These are phyloP conservation scores for Listrodromus nycthemerus DNA, from an alignment of 2,888 invertebrate genomes.

Conservation along the genomic window DNA sequence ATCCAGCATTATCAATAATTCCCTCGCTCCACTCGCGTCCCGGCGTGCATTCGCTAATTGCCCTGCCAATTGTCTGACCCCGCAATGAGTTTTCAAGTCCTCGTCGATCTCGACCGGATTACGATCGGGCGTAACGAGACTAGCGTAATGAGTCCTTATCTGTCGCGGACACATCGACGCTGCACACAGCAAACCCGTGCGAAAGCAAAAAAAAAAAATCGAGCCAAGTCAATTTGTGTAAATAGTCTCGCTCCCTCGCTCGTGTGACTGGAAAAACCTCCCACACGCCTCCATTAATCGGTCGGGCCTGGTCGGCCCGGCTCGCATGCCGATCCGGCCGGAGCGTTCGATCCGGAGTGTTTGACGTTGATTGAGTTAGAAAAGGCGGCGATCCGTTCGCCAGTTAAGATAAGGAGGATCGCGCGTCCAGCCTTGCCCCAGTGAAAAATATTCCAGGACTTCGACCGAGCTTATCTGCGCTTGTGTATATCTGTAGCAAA, in stretches of 20 bases:
- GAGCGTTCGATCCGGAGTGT: constrained; percentile 55
- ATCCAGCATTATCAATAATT: neutral
- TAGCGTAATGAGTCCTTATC: constrained; percentile 25
- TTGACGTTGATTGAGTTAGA: constrained; percentile 74
- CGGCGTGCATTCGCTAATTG: constrained; percentile 17
- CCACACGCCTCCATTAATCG: neutral
- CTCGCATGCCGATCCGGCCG: neutral
- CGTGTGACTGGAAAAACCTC: neutral
- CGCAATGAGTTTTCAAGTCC: constrained; percentile 40
- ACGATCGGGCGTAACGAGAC: neutral
- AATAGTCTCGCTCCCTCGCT: neutral
- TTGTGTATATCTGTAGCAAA: constrained; percentile 14
- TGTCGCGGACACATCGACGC: neutral
- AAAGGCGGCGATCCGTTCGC: constrained; percentile 64
- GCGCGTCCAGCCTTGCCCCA: constrained; percentile 6
- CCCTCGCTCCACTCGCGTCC: constrained; percentile 6
- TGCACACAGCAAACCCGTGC: neutral
- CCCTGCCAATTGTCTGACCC: neutral
- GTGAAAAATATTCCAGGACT: neutral
- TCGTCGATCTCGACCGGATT: constrained; percentile 35
- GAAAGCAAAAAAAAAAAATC: neutral
- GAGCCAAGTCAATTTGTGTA: constrained; percentile 14
- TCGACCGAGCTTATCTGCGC: constrained; percentile 47
- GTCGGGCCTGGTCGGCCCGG: neutral
- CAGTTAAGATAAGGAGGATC: constrained; percentile 69